Evolutionary conservation across 2,113 vertebrate species (phyloP).

Genomic region (Sebastes fasciatus): DNA sequence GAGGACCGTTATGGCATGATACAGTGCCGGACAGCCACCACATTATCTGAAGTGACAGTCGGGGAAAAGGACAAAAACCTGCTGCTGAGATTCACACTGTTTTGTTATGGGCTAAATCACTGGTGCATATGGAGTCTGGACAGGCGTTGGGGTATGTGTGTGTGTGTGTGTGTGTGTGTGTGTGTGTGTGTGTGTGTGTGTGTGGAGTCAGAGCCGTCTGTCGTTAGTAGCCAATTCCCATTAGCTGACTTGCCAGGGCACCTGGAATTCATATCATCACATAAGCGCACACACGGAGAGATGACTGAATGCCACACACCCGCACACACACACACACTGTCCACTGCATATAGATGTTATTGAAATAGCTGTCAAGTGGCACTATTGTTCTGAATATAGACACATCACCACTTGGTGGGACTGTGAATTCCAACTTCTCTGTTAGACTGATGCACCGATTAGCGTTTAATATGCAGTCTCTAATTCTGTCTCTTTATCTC

Average conservation of each 20-base stretch:
- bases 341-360: constrained; percentile 17
- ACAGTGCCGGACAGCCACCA: constrained; percentile 56
- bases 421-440: not conserved
- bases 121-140: not conserved
- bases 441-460: constrained; percentile 47
- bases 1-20: constrained; percentile 57
- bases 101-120: not conserved
- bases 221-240: constrained; percentile 42
- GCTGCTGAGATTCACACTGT: constrained; percentile 39
- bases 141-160: not conserved
- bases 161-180: not conserved
- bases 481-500: constrained; percentile 5
- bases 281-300: not conserved
- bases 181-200: not conserved
- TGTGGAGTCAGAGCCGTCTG: constrained; percentile 13
- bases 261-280: constrained; percentile 50
- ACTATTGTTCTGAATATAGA: constrained; percentile 51
- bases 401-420: not conserved
- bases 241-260: constrained; percentile 32
- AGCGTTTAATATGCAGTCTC: constrained; percentile 9
- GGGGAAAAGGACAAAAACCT: constrained; percentile 51
- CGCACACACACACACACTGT: not conserved
- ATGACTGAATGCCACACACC: not conserved
- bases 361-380: constrained; percentile 42
- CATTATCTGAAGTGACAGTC: constrained; percentile 63